These are phyloP conservation scores for Prionailurus bengalensis DNA, from an alignment of 2,113 vertebrate genomes.

Conservation along the genomic window DNA sequence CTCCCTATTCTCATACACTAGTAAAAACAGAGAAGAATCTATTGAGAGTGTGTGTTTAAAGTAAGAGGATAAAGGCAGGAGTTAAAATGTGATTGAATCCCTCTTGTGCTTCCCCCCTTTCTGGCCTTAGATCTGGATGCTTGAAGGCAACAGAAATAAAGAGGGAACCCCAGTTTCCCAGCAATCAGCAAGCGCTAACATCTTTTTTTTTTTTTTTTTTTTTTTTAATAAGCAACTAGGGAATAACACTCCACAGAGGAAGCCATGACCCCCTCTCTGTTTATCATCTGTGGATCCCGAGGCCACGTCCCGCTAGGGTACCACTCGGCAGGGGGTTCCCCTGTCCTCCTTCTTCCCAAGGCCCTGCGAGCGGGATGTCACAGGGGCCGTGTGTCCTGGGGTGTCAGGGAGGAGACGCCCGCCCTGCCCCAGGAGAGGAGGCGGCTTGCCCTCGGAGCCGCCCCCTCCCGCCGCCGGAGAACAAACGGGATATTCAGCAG, in stretches of 20 bases:
- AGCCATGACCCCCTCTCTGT: neutral
- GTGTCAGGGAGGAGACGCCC: slow-evolving; percentile 47
- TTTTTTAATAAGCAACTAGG: neutral
- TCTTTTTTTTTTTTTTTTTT: neutral
- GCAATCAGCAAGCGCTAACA: neutral
- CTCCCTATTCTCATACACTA: neutral
- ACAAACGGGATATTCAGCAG: slow-evolving; percentile 94
- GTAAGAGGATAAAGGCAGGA: neutral
- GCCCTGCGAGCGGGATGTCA: neutral
- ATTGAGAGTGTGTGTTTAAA: neutral
- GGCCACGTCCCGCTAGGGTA: neutral
- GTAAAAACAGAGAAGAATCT: neutral
- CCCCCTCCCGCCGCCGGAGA: slow-evolving; percentile 87
- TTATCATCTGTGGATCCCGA: neutral
- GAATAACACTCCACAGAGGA: neutral
- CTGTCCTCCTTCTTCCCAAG: too few species aligned
- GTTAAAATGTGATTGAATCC: neutral
- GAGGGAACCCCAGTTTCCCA: neutral
- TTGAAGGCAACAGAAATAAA: slow-evolving; percentile 16
- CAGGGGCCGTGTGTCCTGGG: neutral
- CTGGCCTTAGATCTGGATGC: neutral
- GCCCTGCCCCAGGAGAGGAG: slow-evolving; percentile 49
- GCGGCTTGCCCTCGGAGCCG: slow-evolving; percentile 74
- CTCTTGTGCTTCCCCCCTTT: neutral
- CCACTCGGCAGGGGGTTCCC: neutral